Conservation (phyloP, 2,888 invertebrate species). For the Tineola bisselliella region DNA sequence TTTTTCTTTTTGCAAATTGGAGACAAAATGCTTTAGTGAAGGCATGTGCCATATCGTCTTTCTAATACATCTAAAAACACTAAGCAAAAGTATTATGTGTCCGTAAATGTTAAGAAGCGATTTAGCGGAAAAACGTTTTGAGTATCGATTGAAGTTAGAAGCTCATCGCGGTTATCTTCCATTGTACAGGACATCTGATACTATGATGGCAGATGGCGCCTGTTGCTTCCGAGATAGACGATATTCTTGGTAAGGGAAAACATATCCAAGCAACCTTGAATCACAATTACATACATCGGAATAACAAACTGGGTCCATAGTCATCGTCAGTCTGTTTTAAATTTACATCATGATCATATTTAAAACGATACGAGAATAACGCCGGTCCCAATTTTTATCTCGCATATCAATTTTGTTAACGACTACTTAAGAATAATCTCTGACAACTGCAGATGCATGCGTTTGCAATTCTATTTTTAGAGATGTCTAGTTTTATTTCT, state of each 20-base stretch:
- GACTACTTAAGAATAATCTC: conserved; percentile 48
- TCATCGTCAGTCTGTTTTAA: no score
- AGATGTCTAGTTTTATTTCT: not conserved
- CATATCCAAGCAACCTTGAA: no score
- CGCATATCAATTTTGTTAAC: conserved; percentile 60
- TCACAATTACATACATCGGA: no score
- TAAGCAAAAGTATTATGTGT: conserved; percentile 4
- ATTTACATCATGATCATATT: not conserved
- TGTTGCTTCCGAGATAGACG: conserved; percentile 38
- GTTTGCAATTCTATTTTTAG: not conserved
- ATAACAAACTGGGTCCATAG: no score
- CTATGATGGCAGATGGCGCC: conserved; percentile 56
- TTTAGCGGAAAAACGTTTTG: conserved; percentile 59
- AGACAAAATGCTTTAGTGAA: not conserved
- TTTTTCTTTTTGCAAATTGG: not conserved
- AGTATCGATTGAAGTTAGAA: conserved; percentile 21
- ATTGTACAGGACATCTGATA: conserved; percentile 39
- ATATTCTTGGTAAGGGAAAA: not conserved
- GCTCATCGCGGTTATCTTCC: conserved; percentile 7
- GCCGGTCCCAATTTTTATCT: conserved; percentile 35
- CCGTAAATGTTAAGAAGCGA: conserved; percentile 27
- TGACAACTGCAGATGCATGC: conserved; percentile 20
- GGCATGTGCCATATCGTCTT: not conserved
- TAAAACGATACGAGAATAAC: not conserved
- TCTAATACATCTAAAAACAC: not conserved